Percentiles rank a stretch among this genome's conserved stretches.
phyloP scores from a whole-genome alignment of 2,113 vertebrate species.

The Phalacrocorax brasilianus region DNA sequence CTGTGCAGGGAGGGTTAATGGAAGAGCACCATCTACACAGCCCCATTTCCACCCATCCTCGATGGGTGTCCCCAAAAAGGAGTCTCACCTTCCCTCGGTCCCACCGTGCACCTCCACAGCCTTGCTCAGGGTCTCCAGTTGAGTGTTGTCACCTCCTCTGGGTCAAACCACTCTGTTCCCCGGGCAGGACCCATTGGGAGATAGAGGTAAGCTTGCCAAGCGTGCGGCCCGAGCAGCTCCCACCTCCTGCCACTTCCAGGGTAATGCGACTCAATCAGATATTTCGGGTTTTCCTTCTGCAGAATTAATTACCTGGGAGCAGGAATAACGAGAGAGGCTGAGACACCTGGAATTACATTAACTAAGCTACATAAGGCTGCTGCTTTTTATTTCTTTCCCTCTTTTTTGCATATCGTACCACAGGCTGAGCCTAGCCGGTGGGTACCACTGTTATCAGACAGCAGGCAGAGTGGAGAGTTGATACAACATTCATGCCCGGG shows the following conservation, averaged over 20 bases:
- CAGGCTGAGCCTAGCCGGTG: not conserved
- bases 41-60: not conserved
- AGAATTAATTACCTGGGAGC: not conserved
- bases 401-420: not conserved
- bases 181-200: not conserved
- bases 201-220: not conserved
- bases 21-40: not conserved
- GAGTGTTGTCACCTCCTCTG: not conserved
- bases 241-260: not conserved
- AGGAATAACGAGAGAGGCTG: not conserved
- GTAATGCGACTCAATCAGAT: rapidly evolving
- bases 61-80: not conserved
- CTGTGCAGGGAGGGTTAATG: too few species aligned
- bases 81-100: not conserved
- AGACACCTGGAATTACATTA: slow-evolving; percentile 3
- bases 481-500: not conserved
- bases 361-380: not conserved
- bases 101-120: rapidly evolving
- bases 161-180: not conserved
- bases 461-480: not conserved
- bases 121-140: not conserved
- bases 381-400: not conserved
- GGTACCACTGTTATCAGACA: slow-evolving; percentile 2
- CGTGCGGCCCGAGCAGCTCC: rapidly evolving
- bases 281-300: not conserved